Evolutionary conservation across 1,140 invertebrate species (phyloP), one percentile per base, ranked within the genome.

Genomic region (Holotrichia oblita): DNA sequence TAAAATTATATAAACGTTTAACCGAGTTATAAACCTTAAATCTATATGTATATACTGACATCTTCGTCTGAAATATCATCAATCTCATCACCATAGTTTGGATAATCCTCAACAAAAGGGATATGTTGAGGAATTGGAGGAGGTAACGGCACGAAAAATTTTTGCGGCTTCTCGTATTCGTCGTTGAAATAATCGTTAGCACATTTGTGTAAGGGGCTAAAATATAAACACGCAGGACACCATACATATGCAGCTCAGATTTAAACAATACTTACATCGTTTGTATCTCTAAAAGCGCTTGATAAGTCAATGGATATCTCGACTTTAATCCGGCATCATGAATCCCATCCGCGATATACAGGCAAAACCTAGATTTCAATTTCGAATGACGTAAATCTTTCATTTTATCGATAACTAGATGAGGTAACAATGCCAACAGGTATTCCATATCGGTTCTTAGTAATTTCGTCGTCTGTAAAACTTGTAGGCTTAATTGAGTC

Each of bases 141-240:
- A 3, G 61, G 61, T 7, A 69, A 14, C 12, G 61, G 22, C 6
- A 69, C 14, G 22, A 27, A 10, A 12, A 69, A 69, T 22, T 22
- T 24, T 3, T 8, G 22, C 22, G 61, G 61, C 8, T 69, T 69
- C 20, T 24, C 20, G 61, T 69, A 69, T 6, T 69, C 61, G 12
- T 69, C 61, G 12, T 69, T 22, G 6, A 69, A 27, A 9, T 69
- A 69, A 69, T 69, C 20, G 22, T 69, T 69, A 3, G 61, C 61
- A 7, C 61, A 69, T 27, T 69, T 24, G 6, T 69, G 22, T 4
- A 69, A 22, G 6, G 61, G 61, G 4, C 61, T 69, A 22, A 64
- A 64, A 64, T 59, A 20, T 14, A 22, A 9, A 22, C 14, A 44
- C 42, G 7, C 27, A 34, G 27, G 27, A n/a, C n/a, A n/a, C n/a